A percentile compares a stretch with the other conserved stretches of the same genome.
Evolutionary conservation across 2,113 vertebrate genomes (phyloP).

Genomic region (Hemicordylus capensis): DNA sequence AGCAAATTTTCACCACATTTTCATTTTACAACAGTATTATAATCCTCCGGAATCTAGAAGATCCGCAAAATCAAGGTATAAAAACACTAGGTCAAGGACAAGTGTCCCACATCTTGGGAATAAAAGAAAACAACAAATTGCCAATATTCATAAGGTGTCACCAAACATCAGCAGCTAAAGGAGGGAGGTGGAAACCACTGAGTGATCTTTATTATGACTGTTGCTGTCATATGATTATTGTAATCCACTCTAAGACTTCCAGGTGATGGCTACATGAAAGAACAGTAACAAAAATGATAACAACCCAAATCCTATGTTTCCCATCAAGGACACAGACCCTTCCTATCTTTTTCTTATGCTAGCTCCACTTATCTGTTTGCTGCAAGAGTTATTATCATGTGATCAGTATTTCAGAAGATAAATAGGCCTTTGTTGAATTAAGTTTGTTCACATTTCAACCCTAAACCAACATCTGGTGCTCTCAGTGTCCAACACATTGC

Average conservation of each 20-base stretch:
- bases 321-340: background rate
- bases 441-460: slow-evolving; percentile 31
- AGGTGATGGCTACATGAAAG: background rate
- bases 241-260: background rate
- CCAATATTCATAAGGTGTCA: background rate
- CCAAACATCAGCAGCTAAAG: background rate
- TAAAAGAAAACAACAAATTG: background rate
- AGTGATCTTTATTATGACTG: background rate
- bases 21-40: background rate
- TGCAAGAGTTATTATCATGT: slow-evolving; percentile 20
- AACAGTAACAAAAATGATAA: background rate
- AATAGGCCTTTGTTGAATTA: slow-evolving; percentile 42
- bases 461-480: slow-evolving; percentile 40
- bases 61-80: background rate
- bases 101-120: background rate
- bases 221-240: background rate
- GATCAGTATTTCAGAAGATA: slow-evolving; percentile 35
- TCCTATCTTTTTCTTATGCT: background rate
- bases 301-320: background rate
- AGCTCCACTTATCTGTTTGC: slow-evolving; percentile 2
- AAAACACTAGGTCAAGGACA: background rate
- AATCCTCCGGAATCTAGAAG: background rate
- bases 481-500: slow-evolving; percentile 24
- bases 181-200: background rate
- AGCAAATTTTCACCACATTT: no score